Percentiles rank a stretch among this genome's conserved stretches.
Conservation (phyloP, 2,113 vertebrate genomes). For the Pagrus major region DNA sequence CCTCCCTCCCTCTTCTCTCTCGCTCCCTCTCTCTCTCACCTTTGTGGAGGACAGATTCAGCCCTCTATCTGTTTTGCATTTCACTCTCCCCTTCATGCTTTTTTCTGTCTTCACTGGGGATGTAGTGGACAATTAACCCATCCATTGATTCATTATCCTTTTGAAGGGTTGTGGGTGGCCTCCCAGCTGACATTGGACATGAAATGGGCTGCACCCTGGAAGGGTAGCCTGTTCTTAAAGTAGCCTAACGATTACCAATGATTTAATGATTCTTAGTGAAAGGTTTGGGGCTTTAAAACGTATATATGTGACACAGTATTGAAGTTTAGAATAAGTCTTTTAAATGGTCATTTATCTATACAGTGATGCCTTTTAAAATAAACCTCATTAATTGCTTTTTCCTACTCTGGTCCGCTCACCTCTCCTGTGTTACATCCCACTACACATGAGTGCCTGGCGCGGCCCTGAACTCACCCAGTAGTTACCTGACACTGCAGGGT, state of each 20-base stretch:
- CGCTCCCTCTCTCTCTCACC: slow-evolving; percentile 54
- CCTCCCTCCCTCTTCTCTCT: background rate
- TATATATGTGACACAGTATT: background rate
- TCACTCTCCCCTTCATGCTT: slow-evolving; percentile 34
- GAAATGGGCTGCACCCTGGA: too few species aligned
- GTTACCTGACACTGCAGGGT: slow-evolving; percentile 75
- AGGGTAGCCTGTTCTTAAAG: too few species aligned
- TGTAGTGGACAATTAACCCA: background rate
- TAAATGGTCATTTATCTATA: too few species aligned
- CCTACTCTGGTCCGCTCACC: background rate
- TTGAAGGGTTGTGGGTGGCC: too few species aligned
- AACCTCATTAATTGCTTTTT: background rate
- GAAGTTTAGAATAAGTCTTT: background rate
- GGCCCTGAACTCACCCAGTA: slow-evolving; percentile 49
- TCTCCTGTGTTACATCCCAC: background rate
- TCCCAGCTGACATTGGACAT: too few species aligned
- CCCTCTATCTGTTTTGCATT: slow-evolving; percentile 23
- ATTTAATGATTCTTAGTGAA: background rate
- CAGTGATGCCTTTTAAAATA: background rate
- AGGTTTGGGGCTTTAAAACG: background rate
- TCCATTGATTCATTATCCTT: too few species aligned
- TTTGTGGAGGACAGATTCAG: slow-evolving; percentile 72
- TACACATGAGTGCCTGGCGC: slow-evolving; percentile 16
- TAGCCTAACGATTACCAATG: background rate
- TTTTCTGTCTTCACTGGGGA: background rate